A percentile compares a stretch with the other conserved stretches of the same genome.
These are phyloP conservation scores for Andrena flavipes DNA, from an alignment of 2,888 invertebrate genomes.

Conservation along the genomic window DNA sequence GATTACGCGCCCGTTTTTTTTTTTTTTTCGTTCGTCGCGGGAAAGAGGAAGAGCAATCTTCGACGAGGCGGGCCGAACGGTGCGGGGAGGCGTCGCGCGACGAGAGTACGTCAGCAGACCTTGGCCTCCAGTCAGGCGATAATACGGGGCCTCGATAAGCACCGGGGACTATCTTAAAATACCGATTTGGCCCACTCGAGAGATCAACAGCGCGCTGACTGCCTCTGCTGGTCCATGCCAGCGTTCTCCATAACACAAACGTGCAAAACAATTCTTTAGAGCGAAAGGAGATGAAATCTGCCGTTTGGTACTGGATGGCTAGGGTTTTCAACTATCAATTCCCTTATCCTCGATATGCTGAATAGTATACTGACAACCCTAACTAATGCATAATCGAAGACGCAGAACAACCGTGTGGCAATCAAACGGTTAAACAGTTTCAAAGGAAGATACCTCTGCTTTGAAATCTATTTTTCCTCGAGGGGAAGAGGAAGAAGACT, in stretches of 20 bases:
- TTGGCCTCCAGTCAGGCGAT: slow-evolving; percentile 72
- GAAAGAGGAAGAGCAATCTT: slow-evolving; percentile 27
- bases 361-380: no score
- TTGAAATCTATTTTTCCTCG: not conserved
- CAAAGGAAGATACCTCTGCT: no score
- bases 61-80: slow-evolving; percentile 35
- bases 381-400: no score
- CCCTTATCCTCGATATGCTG: no score
- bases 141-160: slow-evolving; percentile 64
- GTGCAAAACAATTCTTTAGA: slow-evolving; percentile 4
- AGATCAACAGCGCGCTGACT: slow-evolving; percentile 54
- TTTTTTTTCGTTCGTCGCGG: not conserved
- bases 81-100: slow-evolving; percentile 31
- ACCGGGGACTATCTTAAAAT: slow-evolving; percentile 64
- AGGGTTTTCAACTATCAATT: no score
- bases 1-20: not conserved
- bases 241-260: slow-evolving; percentile 35
- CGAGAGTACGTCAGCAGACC: slow-evolving; percentile 61
- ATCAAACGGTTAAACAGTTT: no score
- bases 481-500: not conserved
- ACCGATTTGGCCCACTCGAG: slow-evolving; percentile 63
- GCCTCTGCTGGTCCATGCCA: slow-evolving; percentile 20
- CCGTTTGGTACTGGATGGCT: no score
- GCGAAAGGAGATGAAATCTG: no score
- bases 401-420: no score